Evolutionary conservation across 2,113 vertebrate species (phyloP).

Genomic region (Thymallus thymallus): DNA sequence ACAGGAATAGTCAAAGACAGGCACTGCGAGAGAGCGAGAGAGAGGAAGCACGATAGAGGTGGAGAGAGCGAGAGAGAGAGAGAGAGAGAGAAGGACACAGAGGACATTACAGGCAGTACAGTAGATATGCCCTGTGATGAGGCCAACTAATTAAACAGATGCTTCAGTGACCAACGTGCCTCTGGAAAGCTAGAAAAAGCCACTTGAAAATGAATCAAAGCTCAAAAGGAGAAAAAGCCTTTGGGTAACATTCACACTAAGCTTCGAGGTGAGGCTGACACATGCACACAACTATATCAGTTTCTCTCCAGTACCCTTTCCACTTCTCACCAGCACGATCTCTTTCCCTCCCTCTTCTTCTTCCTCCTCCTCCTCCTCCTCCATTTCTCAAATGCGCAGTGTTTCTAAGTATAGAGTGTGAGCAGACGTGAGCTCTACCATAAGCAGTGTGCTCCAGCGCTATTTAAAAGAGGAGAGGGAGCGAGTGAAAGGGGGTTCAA

Average conservation of each 20-base stretch:
- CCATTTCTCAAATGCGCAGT: slow-evolving; percentile 48
- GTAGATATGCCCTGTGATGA: slow-evolving; percentile 64
- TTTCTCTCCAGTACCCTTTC: slow-evolving; percentile 51
- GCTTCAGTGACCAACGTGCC: slow-evolving; percentile 62
- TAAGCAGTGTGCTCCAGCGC: slow-evolving; percentile 76
- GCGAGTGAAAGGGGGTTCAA: slow-evolving; percentile 45
- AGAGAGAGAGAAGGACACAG: slow-evolving; percentile 43
- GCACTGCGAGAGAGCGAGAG: neutral
- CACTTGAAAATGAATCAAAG: slow-evolving; percentile 71
- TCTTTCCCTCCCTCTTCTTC: slow-evolving; percentile 30
- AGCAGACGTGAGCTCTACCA: slow-evolving; percentile 75
- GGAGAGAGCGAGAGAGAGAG: neutral
- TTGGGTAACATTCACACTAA: slow-evolving; percentile 4
- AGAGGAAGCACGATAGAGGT: no score
- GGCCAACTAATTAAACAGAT: slow-evolving; percentile 72
- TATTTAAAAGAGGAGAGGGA: slow-evolving; percentile 65
- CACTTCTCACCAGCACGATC: slow-evolving; percentile 41
- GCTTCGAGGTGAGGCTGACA: slow-evolving; percentile 53
- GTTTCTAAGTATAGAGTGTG: slow-evolving; percentile 84
- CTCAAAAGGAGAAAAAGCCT: slow-evolving; percentile 52
- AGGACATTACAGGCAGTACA: slow-evolving; percentile 57
- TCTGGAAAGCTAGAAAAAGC: slow-evolving; percentile 67
- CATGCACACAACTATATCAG: slow-evolving; percentile 26
- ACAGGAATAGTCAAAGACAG: neutral
- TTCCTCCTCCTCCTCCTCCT: slow-evolving; percentile 12